Conservation (phyloP, 2,113 vertebrate species). For the Zapornia atra region DNA sequence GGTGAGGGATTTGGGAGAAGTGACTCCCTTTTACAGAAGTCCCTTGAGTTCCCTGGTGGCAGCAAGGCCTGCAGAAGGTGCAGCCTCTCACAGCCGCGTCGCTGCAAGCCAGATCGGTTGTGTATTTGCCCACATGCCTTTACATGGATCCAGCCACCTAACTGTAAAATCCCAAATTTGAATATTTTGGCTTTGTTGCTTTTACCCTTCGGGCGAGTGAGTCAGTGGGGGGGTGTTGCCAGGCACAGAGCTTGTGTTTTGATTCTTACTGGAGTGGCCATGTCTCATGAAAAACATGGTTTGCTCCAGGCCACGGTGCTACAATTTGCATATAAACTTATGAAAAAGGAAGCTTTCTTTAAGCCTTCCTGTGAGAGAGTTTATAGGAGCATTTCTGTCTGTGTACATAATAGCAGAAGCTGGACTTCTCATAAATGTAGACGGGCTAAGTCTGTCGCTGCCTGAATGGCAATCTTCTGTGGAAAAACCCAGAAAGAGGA, state of each 20-base stretch:
- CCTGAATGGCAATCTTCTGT: conserved; percentile 28
- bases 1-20: neutral
- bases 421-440: neutral
- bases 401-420: conserved; percentile 21
- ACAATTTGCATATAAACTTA: conserved; percentile 41
- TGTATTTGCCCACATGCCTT: neutral
- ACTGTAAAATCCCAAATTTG: neutral
- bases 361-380: neutral
- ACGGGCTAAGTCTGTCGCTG: neutral
- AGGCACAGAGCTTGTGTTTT: conserved; percentile 23
- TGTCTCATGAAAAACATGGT: conserved; percentile 23
- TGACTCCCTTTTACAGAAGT: neutral
- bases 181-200: conserved; percentile 25
- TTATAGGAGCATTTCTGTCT: conserved; percentile 14
- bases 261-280: conserved; percentile 4
- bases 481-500: conserved; percentile 53
- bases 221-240: neutral
- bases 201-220: neutral
- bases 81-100: neutral
- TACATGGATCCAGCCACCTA: neutral
- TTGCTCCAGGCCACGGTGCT: conserved; percentile 32
- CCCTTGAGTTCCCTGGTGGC: neutral
- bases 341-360: conserved; percentile 36
- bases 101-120: accelerated
- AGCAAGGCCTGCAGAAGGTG: neutral